Conservation (phyloP, 2,888 invertebrate species). For the Dryomyza anilis region DNA sequence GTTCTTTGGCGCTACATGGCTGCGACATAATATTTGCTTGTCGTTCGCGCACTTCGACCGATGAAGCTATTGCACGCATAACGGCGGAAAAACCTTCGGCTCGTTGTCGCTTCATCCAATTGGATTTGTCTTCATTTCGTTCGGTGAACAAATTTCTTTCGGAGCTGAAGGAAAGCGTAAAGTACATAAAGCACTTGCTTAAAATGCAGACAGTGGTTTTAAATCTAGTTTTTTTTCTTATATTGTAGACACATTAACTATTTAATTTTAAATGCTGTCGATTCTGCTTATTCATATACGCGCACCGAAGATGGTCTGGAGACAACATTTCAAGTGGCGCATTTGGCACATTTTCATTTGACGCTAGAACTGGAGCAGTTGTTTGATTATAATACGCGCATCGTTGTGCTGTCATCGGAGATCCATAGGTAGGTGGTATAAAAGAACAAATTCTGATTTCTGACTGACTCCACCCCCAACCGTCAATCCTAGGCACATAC, state of each 20-base stretch:
- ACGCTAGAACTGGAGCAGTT: conserved; percentile 72
- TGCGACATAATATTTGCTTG: conserved; percentile 89
- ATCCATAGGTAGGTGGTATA: conserved; percentile 72
- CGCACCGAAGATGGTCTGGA: conserved; percentile 79
- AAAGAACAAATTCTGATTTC: too few relatives aligned
- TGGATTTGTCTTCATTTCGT: conserved; percentile 73
- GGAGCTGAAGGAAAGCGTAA: conserved; percentile 64
- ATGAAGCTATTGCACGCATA: conserved; percentile 74
- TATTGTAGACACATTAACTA: conserved; percentile 69
- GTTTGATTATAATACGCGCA: conserved; percentile 71
- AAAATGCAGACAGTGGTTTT: neutral
- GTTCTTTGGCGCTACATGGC: conserved; percentile 84
- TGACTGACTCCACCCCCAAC: too few relatives aligned
- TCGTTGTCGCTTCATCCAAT: conserved; percentile 68
- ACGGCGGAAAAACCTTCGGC: conserved; percentile 71
- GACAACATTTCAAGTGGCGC: conserved; percentile 84
- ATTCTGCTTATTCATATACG: conserved; percentile 75
- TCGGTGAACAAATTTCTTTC: conserved; percentile 72
- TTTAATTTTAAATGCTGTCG: conserved; percentile 81
- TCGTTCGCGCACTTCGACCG: conserved; percentile 71
- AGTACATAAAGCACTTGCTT: too few relatives aligned
- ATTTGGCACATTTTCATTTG: conserved; percentile 81
- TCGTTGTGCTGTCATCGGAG: conserved; percentile 87
- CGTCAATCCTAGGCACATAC: too few relatives aligned
- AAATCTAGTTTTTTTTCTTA: too few relatives aligned